A percentile compares a stretch with the other conserved stretches of the same genome.
phyloP scores from a whole-genome alignment of 2,797 vertebrate species.

The Cyprinodon diabolis region DNA sequence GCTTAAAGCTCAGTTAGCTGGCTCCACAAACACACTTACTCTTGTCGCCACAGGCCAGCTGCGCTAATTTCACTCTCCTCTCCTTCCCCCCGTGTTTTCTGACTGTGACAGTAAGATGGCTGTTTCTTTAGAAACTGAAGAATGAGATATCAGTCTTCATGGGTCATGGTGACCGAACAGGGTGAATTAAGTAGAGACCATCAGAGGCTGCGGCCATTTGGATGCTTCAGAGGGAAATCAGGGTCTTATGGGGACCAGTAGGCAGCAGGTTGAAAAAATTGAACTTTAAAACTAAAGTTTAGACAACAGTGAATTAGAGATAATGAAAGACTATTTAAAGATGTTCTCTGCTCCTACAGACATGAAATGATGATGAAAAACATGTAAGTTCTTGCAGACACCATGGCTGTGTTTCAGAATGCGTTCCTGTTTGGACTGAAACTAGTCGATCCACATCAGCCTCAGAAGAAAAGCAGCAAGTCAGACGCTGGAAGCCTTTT shows the following conservation, averaged over 20 bases:
- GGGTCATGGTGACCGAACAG: background rate
- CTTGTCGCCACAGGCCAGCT: slow-evolving; percentile 53
- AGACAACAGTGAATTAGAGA: background rate
- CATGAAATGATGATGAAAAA: too few species aligned
- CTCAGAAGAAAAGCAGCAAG: too few species aligned
- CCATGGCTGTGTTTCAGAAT: too few species aligned
- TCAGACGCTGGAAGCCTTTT: too few species aligned
- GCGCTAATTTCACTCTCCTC: slow-evolving; percentile 34
- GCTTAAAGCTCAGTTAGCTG: slow-evolving; percentile 54
- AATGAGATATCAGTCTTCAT: background rate
- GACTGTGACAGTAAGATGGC: background rate
- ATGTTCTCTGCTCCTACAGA: too few species aligned
- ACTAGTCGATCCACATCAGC: too few species aligned
- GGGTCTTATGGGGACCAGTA: background rate
- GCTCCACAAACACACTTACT: slow-evolving; percentile 34
- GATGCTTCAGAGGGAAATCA: background rate
- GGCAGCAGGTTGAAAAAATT: background rate
- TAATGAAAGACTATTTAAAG: background rate
- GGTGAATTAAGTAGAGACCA: background rate
- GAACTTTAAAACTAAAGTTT: background rate
- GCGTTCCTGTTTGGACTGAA: too few species aligned
- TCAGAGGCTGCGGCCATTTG: background rate
- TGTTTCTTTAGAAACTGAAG: slow-evolving; percentile 3
- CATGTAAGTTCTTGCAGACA: too few species aligned
- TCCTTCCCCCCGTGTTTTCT: background rate